phyloP scores from a whole-genome alignment of 2,888 invertebrate genomes.

The Rhodophaea formosa region DNA sequence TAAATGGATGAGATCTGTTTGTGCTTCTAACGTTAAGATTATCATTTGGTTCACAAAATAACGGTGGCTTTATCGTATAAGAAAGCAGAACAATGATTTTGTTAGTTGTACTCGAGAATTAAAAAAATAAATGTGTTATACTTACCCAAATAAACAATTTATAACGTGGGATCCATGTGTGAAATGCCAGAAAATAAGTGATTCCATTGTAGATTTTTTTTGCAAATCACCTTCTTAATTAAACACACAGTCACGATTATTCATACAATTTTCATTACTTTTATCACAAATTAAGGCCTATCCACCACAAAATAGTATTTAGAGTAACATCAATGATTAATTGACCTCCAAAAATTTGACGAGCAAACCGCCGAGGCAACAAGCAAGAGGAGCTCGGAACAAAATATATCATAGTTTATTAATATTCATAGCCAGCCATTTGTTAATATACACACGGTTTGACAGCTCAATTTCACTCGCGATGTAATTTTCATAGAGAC shows the following conservation, averaged over 20 bases:
- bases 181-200: no score
- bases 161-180: no score
- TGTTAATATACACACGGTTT: slow-evolving; percentile 67
- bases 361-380: slow-evolving; percentile 20
- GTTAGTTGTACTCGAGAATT: no score
- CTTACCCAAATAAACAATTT: no score
- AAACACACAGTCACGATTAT: background rate
- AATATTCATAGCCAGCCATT: slow-evolving; percentile 75
- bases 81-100: no score
- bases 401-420: slow-evolving; percentile 60
- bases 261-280: background rate
- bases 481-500: slow-evolving; percentile 44
- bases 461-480: slow-evolving; percentile 75
- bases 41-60: slow-evolving; percentile 6
- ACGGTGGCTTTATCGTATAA: background rate
- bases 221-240: no score
- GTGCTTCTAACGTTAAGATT: slow-evolving; percentile 20
- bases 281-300: background rate
- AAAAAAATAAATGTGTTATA: no score
- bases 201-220: no score
- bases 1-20: slow-evolving; percentile 22
- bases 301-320: background rate
- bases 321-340: slow-evolving; percentile 3
- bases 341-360: slow-evolving; percentile 10
- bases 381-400: slow-evolving; percentile 42